Evolutionary conservation across 1,140 invertebrate species (phyloP).

Genomic region (Acromyrmex charruanus): DNA sequence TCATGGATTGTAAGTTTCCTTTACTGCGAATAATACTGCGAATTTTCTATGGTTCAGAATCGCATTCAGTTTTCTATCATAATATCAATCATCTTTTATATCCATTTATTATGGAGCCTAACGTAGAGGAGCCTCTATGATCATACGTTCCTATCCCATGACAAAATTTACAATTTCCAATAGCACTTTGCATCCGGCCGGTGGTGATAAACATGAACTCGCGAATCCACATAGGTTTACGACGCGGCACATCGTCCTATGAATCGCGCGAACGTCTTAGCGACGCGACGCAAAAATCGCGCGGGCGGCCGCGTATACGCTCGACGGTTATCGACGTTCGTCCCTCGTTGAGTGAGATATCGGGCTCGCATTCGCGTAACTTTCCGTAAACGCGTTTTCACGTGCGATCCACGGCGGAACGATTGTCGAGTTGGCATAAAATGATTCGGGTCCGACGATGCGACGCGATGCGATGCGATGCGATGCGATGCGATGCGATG

Average conservation of each 20-base stretch:
- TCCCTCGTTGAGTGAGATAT: slow-evolving; percentile 52
- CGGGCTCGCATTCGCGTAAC: slow-evolving; percentile 58
- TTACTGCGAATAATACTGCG: background rate
- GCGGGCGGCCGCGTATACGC: background rate
- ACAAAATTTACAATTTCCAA: slow-evolving; percentile 58
- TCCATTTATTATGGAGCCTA: background rate
- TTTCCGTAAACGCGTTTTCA: slow-evolving; percentile 43
- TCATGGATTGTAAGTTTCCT: background rate
- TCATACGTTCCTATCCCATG: background rate
- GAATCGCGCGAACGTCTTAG: slow-evolving; percentile 32
- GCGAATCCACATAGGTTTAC: slow-evolving; percentile 56
- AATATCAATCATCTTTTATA: slow-evolving; percentile 33
- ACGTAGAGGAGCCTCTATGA: too few relatives aligned
- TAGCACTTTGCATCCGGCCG: slow-evolving; percentile 26
- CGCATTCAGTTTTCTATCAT: slow-evolving; percentile 14
- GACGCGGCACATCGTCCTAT: slow-evolving; percentile 34
- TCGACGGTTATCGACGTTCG: slow-evolving; percentile 38
- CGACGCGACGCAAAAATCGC: slow-evolving; percentile 34
- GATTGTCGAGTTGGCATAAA: slow-evolving; percentile 47
- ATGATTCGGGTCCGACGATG: slow-evolving; percentile 21
- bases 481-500: background rate
- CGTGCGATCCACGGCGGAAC: slow-evolving; percentile 32
- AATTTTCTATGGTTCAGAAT: background rate
- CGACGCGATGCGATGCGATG: background rate
- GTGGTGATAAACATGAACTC: slow-evolving; percentile 48